Base-by-base conservation (phyloP, 2,888 invertebrate genomes). In the Malacosoma neustria region DNA sequence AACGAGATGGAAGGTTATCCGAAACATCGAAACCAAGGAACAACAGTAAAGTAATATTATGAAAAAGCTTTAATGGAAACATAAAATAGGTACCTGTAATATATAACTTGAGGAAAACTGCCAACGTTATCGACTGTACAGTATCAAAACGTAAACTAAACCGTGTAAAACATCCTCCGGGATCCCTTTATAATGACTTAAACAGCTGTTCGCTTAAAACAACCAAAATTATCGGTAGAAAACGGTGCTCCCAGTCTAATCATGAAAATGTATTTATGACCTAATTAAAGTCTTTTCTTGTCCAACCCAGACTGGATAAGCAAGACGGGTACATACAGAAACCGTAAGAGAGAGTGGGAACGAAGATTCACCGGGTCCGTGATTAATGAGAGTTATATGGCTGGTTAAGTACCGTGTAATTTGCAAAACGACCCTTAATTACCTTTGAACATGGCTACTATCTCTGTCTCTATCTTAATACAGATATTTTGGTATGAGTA, bases 381-480 rank as follows among this genome's bases (percentile, higher is more conserved):
- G 89, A 90, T 90, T 90, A 89, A 89, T 89, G 76, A 84, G 77
- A 77, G 85, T 89, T 88, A 87, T 88, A 89, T 89, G 89, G 89
- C 87, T 89, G 86, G 86, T 88, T 90, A 90, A 91, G 90, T 90
- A 89, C 89, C 90, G 87, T 90, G 90, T 90, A 90, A 90, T 90
- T 90, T 90, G 89, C 89, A 90, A 90, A 90, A 89, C 89, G 89
- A 89, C 88, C 89, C 89, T 89, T 89, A 89, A 89, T 89, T 87
- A 86, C 81, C 82, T 73, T 66, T 63, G 79, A 80, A 74, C 77
- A 76, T 68, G 70, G 74, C 80, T 81, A 79, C 84, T 72, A 64
- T 69, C 58, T 60, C 72, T 57, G 49, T 79, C 81, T 70, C 72
- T 71, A 64, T 79, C 76, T 58, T 45, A 35, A 54, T 44, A 36